These are phyloP conservation scores for Amazona ochrocephala DNA, from an alignment of 2,797 vertebrate species.

Conservation along the genomic window DNA sequence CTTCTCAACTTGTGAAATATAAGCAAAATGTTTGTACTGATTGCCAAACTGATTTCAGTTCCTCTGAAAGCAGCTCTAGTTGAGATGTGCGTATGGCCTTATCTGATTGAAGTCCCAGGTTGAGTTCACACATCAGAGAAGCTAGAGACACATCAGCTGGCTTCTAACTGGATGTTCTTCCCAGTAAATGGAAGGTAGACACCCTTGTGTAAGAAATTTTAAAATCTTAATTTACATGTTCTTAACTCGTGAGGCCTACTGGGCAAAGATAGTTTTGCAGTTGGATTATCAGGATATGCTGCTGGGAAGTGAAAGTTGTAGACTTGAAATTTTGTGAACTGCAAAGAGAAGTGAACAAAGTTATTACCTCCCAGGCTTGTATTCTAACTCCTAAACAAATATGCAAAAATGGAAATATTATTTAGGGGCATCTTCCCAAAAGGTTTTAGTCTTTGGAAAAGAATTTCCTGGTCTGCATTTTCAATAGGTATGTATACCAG, in stretches of 20 bases:
- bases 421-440: background rate
- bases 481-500: background rate
- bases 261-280: background rate
- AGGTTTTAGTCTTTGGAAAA: background rate
- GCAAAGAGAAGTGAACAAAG: background rate
- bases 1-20: background rate
- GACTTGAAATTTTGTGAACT: background rate
- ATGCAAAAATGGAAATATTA: background rate
- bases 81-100: background rate
- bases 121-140: background rate
- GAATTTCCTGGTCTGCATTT: background rate
- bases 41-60: background rate
- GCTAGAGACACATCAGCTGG: background rate
- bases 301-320: background rate
- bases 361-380: background rate
- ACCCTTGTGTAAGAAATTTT: background rate
- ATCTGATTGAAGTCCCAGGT: background rate
- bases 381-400: background rate
- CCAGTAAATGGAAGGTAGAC: background rate
- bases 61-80: background rate
- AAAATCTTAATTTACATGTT: background rate
- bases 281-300: background rate
- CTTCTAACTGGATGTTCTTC: background rate
- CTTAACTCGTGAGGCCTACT: background rate
- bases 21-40: background rate